Base-by-base conservation (phyloP, 2,888 invertebrate species). In the Geotrupes spiniger region DNA sequence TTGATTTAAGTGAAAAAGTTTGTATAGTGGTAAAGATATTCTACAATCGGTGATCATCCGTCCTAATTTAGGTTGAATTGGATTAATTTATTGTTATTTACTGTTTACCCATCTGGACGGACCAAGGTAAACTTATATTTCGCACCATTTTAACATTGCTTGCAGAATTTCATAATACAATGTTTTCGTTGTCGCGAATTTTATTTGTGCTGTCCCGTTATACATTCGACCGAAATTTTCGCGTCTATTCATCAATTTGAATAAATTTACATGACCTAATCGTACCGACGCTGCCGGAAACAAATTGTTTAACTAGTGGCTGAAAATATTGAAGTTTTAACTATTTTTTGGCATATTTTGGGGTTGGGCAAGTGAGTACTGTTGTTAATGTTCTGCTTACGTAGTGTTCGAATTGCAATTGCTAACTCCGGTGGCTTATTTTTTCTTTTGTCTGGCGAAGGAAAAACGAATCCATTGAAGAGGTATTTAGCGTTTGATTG, bases 21-120 rank as follows among this genome's bases (percentile, higher is more conserved):
- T 65, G 62, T 62, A 63, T 63, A 70, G 66, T 66, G 65, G 63
- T 58, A 55, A 63, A 63, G 66, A 63, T 61, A 62, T 60, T 55
- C 57, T 54, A 63, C 66, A 70, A 73, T 74, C 73, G 66, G 70
- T 71, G 69, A 69, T 67, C 72, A 74, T 74, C 73, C 71, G 71
- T 71, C 69, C 71, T 61, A 61, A 60, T 65, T 65, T 65, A 61
- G 60, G 58, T 62, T 64, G 53, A 58, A 67, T 65, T 60, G 68
- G 65, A 64, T 68, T 66, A 63, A 68, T 74, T 73, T 70, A 65
- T 71, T 69, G 68, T 73, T 69, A 62, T 68, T 70, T 68, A 63
- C 63, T 65, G 64, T 70, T 75, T 78, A 83, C 80, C 81, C 80
- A 83, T 81, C 81, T 80, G 84, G 82, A 85, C 85, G 85, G 83